Evolutionary conservation across 2,113 vertebrate genomes (phyloP).

Genomic region (Baryphthengus martii): DNA sequence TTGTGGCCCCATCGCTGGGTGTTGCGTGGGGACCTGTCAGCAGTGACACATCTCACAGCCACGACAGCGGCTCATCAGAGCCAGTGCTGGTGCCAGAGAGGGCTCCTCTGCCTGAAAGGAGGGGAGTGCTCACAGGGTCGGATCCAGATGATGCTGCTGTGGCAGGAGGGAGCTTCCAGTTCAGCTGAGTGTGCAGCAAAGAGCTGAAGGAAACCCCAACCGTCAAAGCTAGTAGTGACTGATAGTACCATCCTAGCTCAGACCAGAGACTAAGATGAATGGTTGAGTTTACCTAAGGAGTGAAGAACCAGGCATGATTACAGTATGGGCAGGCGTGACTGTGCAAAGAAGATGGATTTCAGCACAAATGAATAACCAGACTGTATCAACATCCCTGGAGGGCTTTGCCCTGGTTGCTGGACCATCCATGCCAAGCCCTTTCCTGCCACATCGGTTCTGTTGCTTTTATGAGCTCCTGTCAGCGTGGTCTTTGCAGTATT

Average conservation of each 20-base stretch:
- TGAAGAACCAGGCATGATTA: neutral
- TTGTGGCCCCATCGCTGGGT: fast-evolving
- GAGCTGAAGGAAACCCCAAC: neutral
- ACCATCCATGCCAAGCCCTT: neutral
- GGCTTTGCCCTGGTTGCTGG: neutral
- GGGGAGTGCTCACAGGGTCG: fast-evolving
- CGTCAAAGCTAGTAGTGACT: neutral
- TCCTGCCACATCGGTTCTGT: neutral
- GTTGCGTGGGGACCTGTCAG: neutral
- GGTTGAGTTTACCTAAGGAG: neutral
- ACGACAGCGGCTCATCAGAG: neutral
- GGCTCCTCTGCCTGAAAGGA: neutral
- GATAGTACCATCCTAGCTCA: neutral
- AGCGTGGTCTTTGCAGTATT: neutral
- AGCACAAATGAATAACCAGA: neutral
- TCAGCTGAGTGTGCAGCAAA: neutral
- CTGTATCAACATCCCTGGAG: neutral
- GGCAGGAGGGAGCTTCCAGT: neutral
- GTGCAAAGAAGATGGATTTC: neutral
- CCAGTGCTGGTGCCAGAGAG: neutral
- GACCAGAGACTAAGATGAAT: neutral
- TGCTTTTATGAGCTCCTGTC: neutral
- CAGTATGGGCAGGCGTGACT: neutral
- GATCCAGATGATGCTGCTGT: fast-evolving
- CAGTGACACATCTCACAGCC: neutral